Base-by-base conservation (phyloP, 2,888 invertebrate species). In the Pardosa pseudoannulata region DNA sequence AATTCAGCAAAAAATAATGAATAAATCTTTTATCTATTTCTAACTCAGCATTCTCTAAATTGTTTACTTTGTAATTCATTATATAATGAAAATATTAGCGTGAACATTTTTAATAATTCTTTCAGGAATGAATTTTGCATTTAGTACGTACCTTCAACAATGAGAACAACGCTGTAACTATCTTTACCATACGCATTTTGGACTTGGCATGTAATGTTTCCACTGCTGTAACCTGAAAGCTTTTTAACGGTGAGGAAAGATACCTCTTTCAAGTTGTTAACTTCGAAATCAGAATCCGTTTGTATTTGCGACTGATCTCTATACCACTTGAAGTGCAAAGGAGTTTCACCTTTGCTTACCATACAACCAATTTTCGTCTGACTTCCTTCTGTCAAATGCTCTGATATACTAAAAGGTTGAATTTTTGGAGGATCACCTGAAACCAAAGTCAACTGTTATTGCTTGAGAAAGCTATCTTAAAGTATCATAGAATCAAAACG, bases 311-410 rank as follows among this genome's bases (percentile, higher is more conserved):
- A 23, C 16, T 36, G 23, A 13, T 79, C 39, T 41, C 68, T 79
- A 13, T 27, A 86, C 86, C 88, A 88, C 16, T 41, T 64, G 23
- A 88, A 88, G 11, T 19, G 36, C 2, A 83, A 70, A 7, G 88
- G 83, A 1, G 32, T 50, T 2, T 79, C 83, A 0, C 88, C 83
- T 39, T 70, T 74, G 5, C 27, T 46, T 7, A 79, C 96, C 92
- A 96, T 95, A 91, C 97, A 97, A 89, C 96, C 95, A 91, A 97
- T 96, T 88, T 96, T 96, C 36, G 96, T 96, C 89, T 97, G 93
- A 94, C 96, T 95, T 86, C 95, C 95, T 90, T 95, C 94, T 95
- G 46, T 95, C 93, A 96, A 93, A 91, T 95, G 94, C 85, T 95
- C 96, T 93, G 96, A 94, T 46, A 96, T 94, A 91, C 95, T 95